Conservation (phyloP, 2,888 invertebrate species). For the Zygogramma bicolorata region DNA sequence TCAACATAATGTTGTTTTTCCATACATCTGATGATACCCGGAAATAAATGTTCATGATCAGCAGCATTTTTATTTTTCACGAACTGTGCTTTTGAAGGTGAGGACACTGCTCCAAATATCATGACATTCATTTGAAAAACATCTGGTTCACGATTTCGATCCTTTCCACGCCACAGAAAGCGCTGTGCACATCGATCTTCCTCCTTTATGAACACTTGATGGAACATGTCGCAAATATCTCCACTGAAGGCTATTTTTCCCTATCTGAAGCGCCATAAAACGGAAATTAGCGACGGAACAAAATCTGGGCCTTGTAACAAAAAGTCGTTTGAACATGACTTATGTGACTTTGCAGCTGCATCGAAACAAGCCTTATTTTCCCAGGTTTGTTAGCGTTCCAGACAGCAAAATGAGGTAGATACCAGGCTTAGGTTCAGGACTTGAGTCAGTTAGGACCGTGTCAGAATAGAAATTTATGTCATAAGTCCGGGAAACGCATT, state of each 20-base stretch:
- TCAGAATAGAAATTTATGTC: too few relatives aligned
- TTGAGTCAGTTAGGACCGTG: too few relatives aligned
- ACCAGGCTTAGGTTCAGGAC: too few relatives aligned
- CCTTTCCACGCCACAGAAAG: neutral
- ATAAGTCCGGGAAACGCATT: too few relatives aligned
- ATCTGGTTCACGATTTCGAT: too few relatives aligned
- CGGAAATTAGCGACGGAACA: neutral
- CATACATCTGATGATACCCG: neutral
- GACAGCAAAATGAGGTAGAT: neutral
- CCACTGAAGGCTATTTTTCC: too few relatives aligned
- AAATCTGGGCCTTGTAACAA: slow-evolving; percentile 2
- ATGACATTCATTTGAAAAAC: slow-evolving; percentile 3
- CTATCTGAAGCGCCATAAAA: too few relatives aligned
- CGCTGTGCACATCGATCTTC: neutral
- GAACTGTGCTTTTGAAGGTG: neutral
- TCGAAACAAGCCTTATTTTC: neutral
- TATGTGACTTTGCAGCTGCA: slow-evolving; percentile 13
- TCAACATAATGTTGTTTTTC: neutral
- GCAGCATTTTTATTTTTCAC: slow-evolving; percentile 16
- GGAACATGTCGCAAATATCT: too few relatives aligned
- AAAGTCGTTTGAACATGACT: neutral
- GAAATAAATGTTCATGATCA: neutral
- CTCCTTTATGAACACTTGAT: neutral
- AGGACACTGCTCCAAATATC: slow-evolving; percentile 14
- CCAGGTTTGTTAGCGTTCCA: neutral